phyloP scores from a whole-genome alignment of 2,113 vertebrate genomes.

The Calypte anna region DNA sequence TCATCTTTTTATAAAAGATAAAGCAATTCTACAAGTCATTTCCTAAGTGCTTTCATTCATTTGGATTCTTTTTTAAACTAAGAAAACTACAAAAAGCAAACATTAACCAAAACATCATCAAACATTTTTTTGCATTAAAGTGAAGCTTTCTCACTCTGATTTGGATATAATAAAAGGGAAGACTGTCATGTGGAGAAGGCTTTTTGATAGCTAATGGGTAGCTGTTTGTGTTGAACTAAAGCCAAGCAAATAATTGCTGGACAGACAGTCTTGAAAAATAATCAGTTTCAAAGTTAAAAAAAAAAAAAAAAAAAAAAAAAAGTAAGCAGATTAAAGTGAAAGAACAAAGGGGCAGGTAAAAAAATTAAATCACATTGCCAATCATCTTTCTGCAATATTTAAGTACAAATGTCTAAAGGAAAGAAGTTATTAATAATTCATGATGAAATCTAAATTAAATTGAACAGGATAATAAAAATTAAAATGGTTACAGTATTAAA shows the following conservation, averaged over 20 bases:
- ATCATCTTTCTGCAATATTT: neutral
- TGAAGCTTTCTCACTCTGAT: neutral
- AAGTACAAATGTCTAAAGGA: neutral
- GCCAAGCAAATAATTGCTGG: neutral
- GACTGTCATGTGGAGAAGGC: neutral
- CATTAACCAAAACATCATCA: neutral
- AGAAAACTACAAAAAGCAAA: neutral
- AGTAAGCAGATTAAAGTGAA: neutral
- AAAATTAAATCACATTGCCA: neutral
- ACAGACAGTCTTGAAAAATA: neutral
- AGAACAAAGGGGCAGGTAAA: neutral
- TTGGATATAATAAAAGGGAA: neutral
- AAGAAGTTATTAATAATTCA: neutral
- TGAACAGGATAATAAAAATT: neutral
- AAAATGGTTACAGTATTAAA: neutral
- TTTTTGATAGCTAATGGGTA: neutral
- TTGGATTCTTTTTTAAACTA: neutral
- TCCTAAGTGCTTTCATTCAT: neutral
- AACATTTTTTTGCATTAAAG: neutral
- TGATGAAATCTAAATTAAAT: slow-evolving; percentile 19
- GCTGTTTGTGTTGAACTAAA: neutral
- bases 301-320: too few relatives aligned
- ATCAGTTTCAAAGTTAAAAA: neutral
- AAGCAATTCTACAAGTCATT: neutral
- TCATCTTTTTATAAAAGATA: neutral